These are phyloP conservation scores for Biston betularia DNA, from an alignment of 2,888 invertebrate species.

Conservation along the genomic window DNA sequence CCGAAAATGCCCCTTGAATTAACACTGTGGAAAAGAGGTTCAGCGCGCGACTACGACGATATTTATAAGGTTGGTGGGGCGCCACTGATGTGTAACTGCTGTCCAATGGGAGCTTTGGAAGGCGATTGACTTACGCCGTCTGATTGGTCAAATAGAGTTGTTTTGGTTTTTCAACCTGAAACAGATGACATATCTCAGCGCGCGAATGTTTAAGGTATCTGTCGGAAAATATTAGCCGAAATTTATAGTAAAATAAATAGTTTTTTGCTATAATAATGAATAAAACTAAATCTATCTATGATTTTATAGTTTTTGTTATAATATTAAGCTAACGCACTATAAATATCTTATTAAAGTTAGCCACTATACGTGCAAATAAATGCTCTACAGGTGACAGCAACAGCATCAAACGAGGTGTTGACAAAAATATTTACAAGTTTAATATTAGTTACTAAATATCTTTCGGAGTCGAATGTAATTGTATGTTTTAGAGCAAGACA, in stretches of 20 bases:
- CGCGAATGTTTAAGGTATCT: constrained; percentile 55
- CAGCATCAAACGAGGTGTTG: too few species aligned
- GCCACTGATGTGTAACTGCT: constrained; percentile 62
- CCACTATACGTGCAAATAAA: background rate
- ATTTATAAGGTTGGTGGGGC: constrained; percentile 89
- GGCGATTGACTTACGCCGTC: constrained; percentile 46
- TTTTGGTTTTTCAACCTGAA: constrained; percentile 75
- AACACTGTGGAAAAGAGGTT: constrained; percentile 90
- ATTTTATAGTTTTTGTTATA: background rate
- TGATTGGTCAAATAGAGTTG: constrained; percentile 75
- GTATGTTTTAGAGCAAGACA: too few species aligned
- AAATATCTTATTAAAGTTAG: background rate
- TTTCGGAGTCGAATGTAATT: too few species aligned
- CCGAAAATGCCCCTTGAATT: constrained; percentile 78
- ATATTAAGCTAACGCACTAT: constrained; percentile 16
- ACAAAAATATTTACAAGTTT: background rate
- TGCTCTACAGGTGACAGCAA: background rate
- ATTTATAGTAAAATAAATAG: constrained; percentile 20
- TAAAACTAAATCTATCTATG: background rate
- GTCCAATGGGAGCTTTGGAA: constrained; percentile 68
- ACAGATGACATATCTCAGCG: constrained; percentile 53
- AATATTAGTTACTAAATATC: too few species aligned
- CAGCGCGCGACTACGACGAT: constrained; percentile 82
- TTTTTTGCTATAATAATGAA: background rate
- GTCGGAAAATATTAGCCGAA: constrained; percentile 31